Base-by-base conservation (phyloP, 2,888 invertebrate species). In the Spodoptera exigua region DNA sequence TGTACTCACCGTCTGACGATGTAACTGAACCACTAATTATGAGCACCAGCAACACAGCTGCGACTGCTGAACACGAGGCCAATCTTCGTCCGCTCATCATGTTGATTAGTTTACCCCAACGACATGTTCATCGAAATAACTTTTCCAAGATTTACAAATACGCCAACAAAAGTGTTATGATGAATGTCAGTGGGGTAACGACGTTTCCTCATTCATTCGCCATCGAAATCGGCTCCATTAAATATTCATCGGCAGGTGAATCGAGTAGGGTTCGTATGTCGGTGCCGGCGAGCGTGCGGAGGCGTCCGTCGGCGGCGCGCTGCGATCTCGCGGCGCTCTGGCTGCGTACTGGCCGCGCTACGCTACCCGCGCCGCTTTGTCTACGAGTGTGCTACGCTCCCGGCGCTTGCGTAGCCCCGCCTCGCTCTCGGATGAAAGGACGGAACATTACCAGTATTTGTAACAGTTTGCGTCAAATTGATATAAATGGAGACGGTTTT, bases 401-500 rank as follows among this genome's bases (percentile, higher is more conserved):
- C 79, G 81, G 93, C 93, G 93, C 93, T 89, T 90, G 94, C 94
- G 93, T 94, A 90, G 91, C 92, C 85, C 92, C 92, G 90, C 92
- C 92, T 92, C 89, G 88, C 87, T 82, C 84, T 89, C 89, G 83
- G 88, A 90, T 90, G 89, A 92, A 92, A 93, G 90, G 91, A 92
- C 91, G 88, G 91, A 91, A 93, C 93, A 93, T 93, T 92, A 89
- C 92, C 92, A 93, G 93, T 94, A 93, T 94, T 94, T 93, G 93
- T 93, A 93, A 93, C 93, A 93, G 93, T 93, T 94, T 93, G 93
- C 92, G 91, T 93, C 93, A 94, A 94, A 94, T 94, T 94, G 93
- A 94, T 93, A 94, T 94, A 93, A 94, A 93, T 94, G 93, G 92
- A 93, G 93, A 93, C 89, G 93, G 92, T 93, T 94, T 94, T 94